phyloP scores from a whole-genome alignment of 53 echinoderm and acorn worm genomes.

The Echinometra lucunter region DNA sequence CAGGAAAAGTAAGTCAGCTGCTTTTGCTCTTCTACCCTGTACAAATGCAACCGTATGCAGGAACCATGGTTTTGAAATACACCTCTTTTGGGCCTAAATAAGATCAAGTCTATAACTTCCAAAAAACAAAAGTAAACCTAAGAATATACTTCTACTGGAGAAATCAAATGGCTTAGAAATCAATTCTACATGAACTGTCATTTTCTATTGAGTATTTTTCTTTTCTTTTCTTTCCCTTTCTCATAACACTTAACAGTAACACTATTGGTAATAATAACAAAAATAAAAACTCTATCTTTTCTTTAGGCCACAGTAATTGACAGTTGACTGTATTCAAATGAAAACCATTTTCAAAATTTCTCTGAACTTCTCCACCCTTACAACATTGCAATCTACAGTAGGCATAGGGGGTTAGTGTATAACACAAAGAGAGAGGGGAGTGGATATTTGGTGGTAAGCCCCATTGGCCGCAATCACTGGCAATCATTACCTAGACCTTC shows the following conservation, averaged over 20 bases:
- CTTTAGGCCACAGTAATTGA: background rate
- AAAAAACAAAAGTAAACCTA: background rate
- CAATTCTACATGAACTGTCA: background rate
- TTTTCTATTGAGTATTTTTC: background rate
- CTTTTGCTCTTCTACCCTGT: too few species aligned
- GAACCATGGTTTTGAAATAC: too few species aligned
- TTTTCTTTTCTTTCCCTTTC: too few species aligned
- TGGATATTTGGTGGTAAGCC: background rate
- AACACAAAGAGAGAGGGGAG: background rate
- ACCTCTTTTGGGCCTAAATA: too few species aligned
- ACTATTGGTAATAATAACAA: too few species aligned
- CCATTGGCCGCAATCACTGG: constrained; percentile 15
- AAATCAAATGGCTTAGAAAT: background rate
- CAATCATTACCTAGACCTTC: constrained; percentile 14
- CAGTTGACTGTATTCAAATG: background rate
- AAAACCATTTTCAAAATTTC: background rate
- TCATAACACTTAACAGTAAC: too few species aligned
- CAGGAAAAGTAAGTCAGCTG: too few species aligned
- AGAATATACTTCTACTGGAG: background rate
- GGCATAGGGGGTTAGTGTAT: background rate
- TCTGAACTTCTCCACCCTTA: background rate
- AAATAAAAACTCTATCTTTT: background rate
- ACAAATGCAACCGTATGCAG: too few species aligned
- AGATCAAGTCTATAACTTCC: background rate
- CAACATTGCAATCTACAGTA: background rate